Base-by-base conservation (phyloP, 1,140 invertebrate species). In the Sogatella furcifera region DNA sequence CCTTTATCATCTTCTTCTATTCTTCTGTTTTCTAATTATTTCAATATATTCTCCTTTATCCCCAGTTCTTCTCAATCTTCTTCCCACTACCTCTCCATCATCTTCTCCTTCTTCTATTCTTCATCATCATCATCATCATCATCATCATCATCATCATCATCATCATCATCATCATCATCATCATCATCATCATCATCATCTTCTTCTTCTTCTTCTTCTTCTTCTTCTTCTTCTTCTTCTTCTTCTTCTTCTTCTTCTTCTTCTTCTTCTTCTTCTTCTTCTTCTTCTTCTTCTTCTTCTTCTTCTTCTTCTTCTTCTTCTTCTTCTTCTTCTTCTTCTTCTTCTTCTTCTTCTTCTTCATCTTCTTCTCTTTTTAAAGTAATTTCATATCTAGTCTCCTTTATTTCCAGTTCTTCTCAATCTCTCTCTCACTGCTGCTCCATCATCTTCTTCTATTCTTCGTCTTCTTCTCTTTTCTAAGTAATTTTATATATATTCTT, bases 311-410 rank as follows among this genome's bases (percentile, higher is more conserved):
- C 24, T 6, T 62, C 55, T 52, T 52, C 57, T 52, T 59, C 52
- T 53, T 61, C 44, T 38, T 58, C n/a, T 41, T 52, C 8, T 22
- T 49, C 56, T 11, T 42, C 31, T 22, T 15, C 61, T 52, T 63
- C 62, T 46, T 54, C 64, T 55, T 63, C 66, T 57, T 28, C 24
- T 28, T 28, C 24, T 28, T 28, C 24, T 28, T 28, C 24, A n/a
- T 28, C n/a, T n/a, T 28, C 24, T 28, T 28, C 24, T 28, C n/a
- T n/a, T n/a, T n/a, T n/a, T n/a, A n/a, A n/a, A n/a, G n/a, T n/a
- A n/a, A n/a, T n/a, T n/a, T n/a, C n/a, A n/a, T n/a, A n/a, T 28
- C 24, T 28, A n/a, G n/a, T 28, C 24, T 28, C 6, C 24, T 28
- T 28, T 6, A 4, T 28, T 6, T 28, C 6, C 24, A n/a, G n/a